phyloP scores from a whole-genome alignment of 1,140 invertebrate genomes.

The Pogonus chalceus region DNA sequence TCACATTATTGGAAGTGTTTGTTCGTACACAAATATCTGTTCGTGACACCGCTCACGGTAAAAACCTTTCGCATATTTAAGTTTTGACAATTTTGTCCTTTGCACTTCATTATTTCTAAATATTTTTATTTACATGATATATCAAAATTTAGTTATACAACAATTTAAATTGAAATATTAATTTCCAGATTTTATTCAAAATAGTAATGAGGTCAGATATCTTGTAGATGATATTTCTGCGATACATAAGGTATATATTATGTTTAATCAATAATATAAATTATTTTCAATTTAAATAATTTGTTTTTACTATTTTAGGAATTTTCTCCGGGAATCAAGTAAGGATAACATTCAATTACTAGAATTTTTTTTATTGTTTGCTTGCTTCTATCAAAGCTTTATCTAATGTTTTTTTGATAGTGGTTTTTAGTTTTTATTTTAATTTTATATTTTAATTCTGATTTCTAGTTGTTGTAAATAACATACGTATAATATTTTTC shows the following conservation, averaged over 20 bases:
- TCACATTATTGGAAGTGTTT: constrained; percentile 31
- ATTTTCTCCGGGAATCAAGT: constrained; percentile 23
- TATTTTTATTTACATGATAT: neutral
- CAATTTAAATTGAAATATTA: constrained; percentile 10
- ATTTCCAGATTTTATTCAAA: constrained; percentile 29
- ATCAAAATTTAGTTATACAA: neutral
- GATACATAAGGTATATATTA: constrained; percentile 33
- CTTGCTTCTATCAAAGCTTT: too few species aligned
- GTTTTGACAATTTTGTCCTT: constrained; percentile 5
- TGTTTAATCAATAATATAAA: constrained; percentile 9
- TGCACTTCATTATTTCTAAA: constrained; percentile 10
- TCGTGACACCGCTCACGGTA: constrained; percentile 36
- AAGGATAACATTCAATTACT: too few species aligned
- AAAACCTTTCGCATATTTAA: neutral
- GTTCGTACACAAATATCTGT: constrained; percentile 33
- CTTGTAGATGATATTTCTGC: constrained; percentile 30
- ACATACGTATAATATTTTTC: too few species aligned
- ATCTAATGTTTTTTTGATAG: too few species aligned
- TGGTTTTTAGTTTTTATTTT: too few species aligned
- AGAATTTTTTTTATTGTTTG: too few species aligned
- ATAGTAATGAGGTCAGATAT: constrained; percentile 27
- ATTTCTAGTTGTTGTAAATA: too few species aligned
- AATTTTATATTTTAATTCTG: too few species aligned
- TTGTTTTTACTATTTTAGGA: constrained; percentile 24
- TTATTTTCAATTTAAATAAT: constrained; percentile 1